These are phyloP conservation scores for Notodonta ziczac DNA, from an alignment of 2,888 invertebrate species.

Conservation along the genomic window DNA sequence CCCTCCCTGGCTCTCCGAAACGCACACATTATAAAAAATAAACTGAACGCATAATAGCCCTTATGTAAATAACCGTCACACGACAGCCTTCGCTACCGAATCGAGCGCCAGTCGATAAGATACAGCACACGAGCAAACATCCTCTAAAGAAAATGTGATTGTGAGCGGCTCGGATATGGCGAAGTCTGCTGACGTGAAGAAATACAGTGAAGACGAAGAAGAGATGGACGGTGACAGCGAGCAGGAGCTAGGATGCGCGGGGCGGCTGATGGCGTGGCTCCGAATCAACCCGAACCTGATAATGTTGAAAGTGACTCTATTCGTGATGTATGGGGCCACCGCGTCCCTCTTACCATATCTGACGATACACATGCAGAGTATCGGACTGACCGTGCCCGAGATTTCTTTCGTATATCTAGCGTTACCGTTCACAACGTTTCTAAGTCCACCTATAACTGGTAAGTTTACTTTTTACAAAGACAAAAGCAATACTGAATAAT, in stretches of 20 bases:
- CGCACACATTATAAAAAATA: slow-evolving; percentile 30
- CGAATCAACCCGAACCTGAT: slow-evolving; percentile 91
- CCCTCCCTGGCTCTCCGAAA: slow-evolving; percentile 66
- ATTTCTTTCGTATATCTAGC: slow-evolving; percentile 94
- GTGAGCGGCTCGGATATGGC: slow-evolving; percentile 56
- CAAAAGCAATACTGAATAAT: no score
- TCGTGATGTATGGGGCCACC: slow-evolving; percentile 93
- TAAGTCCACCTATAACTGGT: slow-evolving; percentile 93
- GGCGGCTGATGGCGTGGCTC: slow-evolving; percentile 74
- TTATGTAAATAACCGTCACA: slow-evolving; percentile 70
- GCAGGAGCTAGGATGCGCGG: slow-evolving; percentile 66
- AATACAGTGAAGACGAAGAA: slow-evolving; percentile 75
- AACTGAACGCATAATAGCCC: slow-evolving; percentile 42
- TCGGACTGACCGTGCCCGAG: slow-evolving; percentile 94
- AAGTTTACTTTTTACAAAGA: slow-evolving; percentile 49
- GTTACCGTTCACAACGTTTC: slow-evolving; percentile 93
- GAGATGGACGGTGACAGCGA: slow-evolving; percentile 77
- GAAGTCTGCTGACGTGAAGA: slow-evolving; percentile 71
- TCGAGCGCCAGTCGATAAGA: slow-evolving; percentile 79
- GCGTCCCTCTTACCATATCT: slow-evolving; percentile 94
- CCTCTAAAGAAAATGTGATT: slow-evolving; percentile 63
- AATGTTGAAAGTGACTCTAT: slow-evolving; percentile 92
- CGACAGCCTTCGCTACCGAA: slow-evolving; percentile 56
- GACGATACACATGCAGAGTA: slow-evolving; percentile 95
- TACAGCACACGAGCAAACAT: slow-evolving; percentile 67